Evolutionary conservation across 2,113 vertebrate genomes (phyloP), one percentile per base, ranked within the genome.

Genomic region (Hypanus sabinus): DNA sequence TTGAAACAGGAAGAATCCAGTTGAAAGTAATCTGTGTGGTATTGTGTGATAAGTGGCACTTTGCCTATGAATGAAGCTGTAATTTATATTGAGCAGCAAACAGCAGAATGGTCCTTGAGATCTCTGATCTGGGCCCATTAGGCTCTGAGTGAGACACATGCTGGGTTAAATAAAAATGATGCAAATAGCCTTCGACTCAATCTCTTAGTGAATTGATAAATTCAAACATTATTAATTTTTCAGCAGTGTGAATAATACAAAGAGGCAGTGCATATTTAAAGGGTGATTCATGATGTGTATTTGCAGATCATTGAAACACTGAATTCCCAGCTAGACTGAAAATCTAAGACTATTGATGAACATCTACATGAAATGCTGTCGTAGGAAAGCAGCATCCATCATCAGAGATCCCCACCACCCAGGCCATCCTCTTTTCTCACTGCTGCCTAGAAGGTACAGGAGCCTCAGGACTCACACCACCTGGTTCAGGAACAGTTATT

Each of bases 221-320:
- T 60, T 88, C 83, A 88, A 88, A 88, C 55, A 88, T 60, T n/a
- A 88, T 88, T 60, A 88, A 88, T 88, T 60, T 88, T 88, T 88
- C 10, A 88, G 55, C 14, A 30, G 38, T 62, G 83, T 88, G 60
- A 55, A 88, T 88, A 88, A 88, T 60, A 88, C 27, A 88, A n/a
- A 88, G 83, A 16, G 24, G 20, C 12, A 2, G 57, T 16, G 83
- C 3, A 46, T 85, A 57, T 85, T 62, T n/a, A n/a, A 62, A 11
- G 27, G 83, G 4, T 62, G 27, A 88, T n/a, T 62, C 57, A 62
- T n/a, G 27, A 62, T 1, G 0, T 22, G 24, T 1, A 38, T 85
- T 85, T 30, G 83, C 5, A 16, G 5, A n/a, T 88, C 55, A 60
- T 16, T 27, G 57, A 62, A 88, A 62, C 83, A 62, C 16, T 88